Percentiles rank a stretch among this genome's conserved stretches.
phyloP scores from a whole-genome alignment of 2,797 vertebrate genomes.

The Podarcis siculus region DNA sequence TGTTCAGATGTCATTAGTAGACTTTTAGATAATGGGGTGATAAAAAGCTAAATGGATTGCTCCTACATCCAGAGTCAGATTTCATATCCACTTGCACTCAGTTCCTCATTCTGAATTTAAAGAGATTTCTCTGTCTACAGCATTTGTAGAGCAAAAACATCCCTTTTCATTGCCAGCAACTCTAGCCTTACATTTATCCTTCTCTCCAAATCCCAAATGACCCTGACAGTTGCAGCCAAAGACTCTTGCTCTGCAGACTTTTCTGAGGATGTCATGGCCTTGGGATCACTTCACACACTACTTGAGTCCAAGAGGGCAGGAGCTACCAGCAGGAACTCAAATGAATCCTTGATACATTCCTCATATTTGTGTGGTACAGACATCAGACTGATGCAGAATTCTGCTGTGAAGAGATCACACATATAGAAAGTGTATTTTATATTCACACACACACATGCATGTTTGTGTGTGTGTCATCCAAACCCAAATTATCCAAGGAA shows the following conservation, averaged over 20 bases:
- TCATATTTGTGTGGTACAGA: neutral
- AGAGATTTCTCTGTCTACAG: neutral
- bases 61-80: neutral
- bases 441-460: neutral
- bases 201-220: constrained; percentile 7
- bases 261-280: constrained; percentile 16
- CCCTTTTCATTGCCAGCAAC: neutral
- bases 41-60: neutral
- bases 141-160: constrained; percentile 29
- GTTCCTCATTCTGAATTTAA: neutral
- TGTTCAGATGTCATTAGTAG: neutral
- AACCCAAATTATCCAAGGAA: neutral
- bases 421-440: neutral
- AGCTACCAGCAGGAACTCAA: constrained; percentile 15
- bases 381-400: neutral
- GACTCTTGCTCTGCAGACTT: neutral
- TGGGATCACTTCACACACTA: neutral
- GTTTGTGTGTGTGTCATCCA: neutral
- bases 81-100: neutral
- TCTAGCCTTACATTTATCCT: neutral
- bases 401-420: neutral
- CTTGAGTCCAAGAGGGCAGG: neutral
- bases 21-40: neutral
- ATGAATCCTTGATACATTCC: neutral
- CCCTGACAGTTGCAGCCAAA: neutral